These are phyloP conservation scores for Alectura lathami DNA, from an alignment of 2,113 vertebrate species.

Conservation along the genomic window DNA sequence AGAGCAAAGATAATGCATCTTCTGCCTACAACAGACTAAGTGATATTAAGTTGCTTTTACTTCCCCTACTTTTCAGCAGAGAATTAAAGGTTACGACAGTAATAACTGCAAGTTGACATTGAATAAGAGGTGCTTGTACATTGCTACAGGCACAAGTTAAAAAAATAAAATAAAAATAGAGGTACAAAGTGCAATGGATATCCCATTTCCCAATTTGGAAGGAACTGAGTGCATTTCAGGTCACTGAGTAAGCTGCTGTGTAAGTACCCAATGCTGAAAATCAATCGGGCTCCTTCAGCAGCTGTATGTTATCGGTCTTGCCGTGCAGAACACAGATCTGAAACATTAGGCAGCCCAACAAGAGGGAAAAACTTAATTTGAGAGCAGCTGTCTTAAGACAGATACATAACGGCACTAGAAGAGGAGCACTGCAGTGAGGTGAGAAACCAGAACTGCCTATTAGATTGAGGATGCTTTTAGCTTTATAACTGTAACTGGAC, in stretches of 20 bases:
- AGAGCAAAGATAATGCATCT: neutral
- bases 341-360: neutral
- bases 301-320: neutral
- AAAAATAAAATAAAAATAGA: too few relatives aligned
- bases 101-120: neutral
- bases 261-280: neutral
- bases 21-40: neutral
- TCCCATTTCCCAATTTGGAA: neutral
- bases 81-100: neutral
- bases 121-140: neutral
- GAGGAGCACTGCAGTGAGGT: neutral
- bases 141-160: neutral
- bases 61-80: neutral
- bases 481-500: neutral
- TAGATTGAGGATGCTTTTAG: neutral
- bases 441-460: neutral
- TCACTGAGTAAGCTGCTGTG: neutral
- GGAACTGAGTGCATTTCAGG: neutral
- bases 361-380: slow-evolving; percentile 32
- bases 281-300: slow-evolving; percentile 3
- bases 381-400: slow-evolving; percentile 54
- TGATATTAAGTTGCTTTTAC: neutral
- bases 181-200: neutral
- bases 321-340: neutral
- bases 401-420: slow-evolving; percentile 22